Conservation (phyloP, 2,113 vertebrate species). For the Hiodon alosoides region DNA sequence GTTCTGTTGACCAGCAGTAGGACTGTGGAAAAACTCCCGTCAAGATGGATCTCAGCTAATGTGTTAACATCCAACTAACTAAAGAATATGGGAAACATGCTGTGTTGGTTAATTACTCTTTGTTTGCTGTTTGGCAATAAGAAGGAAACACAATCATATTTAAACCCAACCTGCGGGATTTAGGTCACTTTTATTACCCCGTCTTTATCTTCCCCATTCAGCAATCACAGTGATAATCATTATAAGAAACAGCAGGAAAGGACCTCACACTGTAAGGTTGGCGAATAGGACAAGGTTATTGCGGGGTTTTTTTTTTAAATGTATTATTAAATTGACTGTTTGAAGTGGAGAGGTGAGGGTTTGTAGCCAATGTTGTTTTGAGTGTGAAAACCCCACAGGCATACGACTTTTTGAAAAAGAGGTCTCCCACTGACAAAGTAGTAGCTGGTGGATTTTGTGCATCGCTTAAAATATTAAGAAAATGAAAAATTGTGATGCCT, state of each 20-base stretch:
- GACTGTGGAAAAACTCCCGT: background rate
- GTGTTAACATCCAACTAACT: background rate
- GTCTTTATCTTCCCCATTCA: background rate
- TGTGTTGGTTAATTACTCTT: background rate
- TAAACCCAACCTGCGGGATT: background rate
- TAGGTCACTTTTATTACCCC: background rate
- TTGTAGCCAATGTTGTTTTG: background rate
- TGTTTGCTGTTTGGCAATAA: background rate
- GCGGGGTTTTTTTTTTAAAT: background rate
- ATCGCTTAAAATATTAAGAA: background rate
- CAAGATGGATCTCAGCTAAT: background rate
- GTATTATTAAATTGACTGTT: background rate
- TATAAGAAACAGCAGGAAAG: background rate
- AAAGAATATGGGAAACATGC: background rate
- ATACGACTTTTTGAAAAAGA: background rate
- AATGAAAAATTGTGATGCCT: background rate
- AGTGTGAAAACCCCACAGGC: background rate
- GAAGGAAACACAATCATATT: background rate
- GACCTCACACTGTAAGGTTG: background rate
- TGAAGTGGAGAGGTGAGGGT: background rate
- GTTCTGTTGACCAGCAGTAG: background rate
- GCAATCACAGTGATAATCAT: conserved; percentile 8
- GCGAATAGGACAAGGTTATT: background rate
- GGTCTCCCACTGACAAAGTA: conserved; percentile 2
- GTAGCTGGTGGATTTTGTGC: background rate